Evolutionary conservation across 2,113 vertebrate species (phyloP), one percentile per base, ranked within the genome.

Genomic region (Calypte anna): DNA sequence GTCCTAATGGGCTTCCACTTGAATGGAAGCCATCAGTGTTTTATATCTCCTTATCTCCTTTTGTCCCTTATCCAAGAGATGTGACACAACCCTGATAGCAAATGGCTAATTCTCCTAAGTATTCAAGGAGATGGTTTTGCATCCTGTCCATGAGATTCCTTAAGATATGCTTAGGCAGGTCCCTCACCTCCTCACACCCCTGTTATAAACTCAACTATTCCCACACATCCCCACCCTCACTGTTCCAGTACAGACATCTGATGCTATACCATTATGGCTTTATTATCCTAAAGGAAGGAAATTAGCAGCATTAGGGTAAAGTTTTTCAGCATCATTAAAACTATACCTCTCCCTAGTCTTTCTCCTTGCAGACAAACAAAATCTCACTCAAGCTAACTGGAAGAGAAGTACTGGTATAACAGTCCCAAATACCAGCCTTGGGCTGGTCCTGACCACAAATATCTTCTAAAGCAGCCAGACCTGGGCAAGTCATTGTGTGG

Each of bases 21-120:
- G 86, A 97, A 87, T 66, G 74, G 93, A 83, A 93, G 77, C 86
- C 77, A 89, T 84, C n/a, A 46, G 57, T 55, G 51, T 86, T 82
- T 80, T 72, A 90, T 57, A 86, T 44, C 61, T 79, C 9, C 83
- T 68, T 3, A 86, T 44, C 61, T 79, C 9, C 83, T 68, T 3
- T 86, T 95, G 83, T 95, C 40, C 50, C 40, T 92, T 64, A 55
- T 88, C 57, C 38, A 86, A 72, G 62, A 92, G 64, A 88, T 90
- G 76, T 91, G 85, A 63, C 53, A 88, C 46, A 77, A 24, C 19
- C 12, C 66, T 69, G 66, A 66, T 20, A 76, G 58, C 73, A 76
- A 95, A 82, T 51, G 83, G 44, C 69, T 84, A 69, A 87, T 84
- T 82, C 22, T 69, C n/a, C 27, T 5, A 64, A 64, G 33, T 82